Conservation (phyloP, 2,888 invertebrate species). For the Drosophila incognita region DNA sequence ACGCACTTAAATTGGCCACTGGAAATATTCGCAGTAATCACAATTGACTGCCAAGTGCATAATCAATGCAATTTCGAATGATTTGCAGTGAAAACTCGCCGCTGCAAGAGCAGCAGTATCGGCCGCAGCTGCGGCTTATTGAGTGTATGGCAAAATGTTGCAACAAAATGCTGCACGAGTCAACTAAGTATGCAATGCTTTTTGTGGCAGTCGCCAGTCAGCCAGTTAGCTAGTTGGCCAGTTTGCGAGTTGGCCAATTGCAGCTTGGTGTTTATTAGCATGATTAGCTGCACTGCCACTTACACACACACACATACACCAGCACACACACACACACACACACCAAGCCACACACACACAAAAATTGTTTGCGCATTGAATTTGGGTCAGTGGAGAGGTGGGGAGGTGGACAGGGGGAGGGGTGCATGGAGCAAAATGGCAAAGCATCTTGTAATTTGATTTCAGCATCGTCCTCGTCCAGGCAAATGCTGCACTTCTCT, state of each 20-base stretch:
- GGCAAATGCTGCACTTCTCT: slow-evolving; percentile 40
- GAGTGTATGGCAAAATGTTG: slow-evolving; percentile 48
- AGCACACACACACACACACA: slow-evolving; percentile 16
- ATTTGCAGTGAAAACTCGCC: slow-evolving; percentile 43
- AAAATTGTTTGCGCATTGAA: slow-evolving; percentile 69
- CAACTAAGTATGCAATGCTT: slow-evolving; percentile 68
- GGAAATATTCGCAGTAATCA: slow-evolving; percentile 38
- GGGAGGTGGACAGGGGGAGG: not conserved
- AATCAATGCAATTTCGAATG: slow-evolving; percentile 76
- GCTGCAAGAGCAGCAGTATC: slow-evolving; percentile 7
- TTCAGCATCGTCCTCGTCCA: slow-evolving; percentile 49
- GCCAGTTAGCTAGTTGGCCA: slow-evolving; percentile 15
- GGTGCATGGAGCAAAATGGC: slow-evolving; percentile 39
- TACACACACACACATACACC: not conserved
- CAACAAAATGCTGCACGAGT: slow-evolving; percentile 21
- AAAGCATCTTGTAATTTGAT: slow-evolving; percentile 78
- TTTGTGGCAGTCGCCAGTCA: slow-evolving; percentile 46
- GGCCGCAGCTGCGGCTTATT: slow-evolving; percentile 7
- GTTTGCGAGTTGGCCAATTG: slow-evolving; percentile 54
- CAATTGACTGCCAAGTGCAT: slow-evolving; percentile 79
- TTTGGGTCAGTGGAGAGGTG: slow-evolving; percentile 58
- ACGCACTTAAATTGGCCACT: slow-evolving; percentile 51
- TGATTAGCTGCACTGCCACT: slow-evolving; percentile 67
- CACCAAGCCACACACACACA: slow-evolving; percentile 25
- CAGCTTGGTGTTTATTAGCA: slow-evolving; percentile 76